Percentiles rank a stretch among this genome's conserved stretches.
Conservation (phyloP, 2,797 vertebrate species). For the Diplodus sargus region DNA sequence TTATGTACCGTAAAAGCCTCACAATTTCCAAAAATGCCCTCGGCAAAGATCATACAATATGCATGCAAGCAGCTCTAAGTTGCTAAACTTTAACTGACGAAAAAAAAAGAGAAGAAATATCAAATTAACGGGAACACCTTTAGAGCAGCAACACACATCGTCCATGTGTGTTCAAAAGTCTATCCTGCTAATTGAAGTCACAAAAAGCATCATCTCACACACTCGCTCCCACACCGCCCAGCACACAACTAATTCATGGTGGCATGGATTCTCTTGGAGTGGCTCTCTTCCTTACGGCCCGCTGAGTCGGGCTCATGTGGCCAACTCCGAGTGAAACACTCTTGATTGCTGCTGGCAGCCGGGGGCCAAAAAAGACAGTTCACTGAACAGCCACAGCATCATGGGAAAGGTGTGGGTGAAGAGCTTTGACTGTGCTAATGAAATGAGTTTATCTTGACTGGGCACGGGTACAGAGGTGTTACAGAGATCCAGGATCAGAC, state of each 20-base stretch:
- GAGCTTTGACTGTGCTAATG: conserved; percentile 55
- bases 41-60: conserved; percentile 77
- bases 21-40: conserved; percentile 67
- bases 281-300: conserved; percentile 45
- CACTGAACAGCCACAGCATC: conserved; percentile 50
- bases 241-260: conserved; percentile 42
- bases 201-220: conserved; percentile 16
- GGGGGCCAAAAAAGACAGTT: conserved; percentile 44
- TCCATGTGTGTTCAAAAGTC: conserved; percentile 14
- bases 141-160: conserved; percentile 12
- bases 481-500: conserved; percentile 32
- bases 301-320: conserved; percentile 48
- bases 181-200: conserved; percentile 36
- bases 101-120: conserved; percentile 31
- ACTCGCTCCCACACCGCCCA: neutral
- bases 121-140: conserved; percentile 45
- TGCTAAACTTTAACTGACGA: conserved; percentile 33
- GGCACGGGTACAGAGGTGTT: conserved; percentile 47
- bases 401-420: conserved; percentile 61
- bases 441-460: conserved; percentile 65
- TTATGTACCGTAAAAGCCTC: conserved; percentile 77
- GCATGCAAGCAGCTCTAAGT: conserved; percentile 67
- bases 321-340: conserved; percentile 40
- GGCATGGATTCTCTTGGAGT: conserved; percentile 47
- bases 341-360: conserved; percentile 60